Conservation (phyloP, 2,113 vertebrate genomes). For the Phoxinus phoxinus region DNA sequence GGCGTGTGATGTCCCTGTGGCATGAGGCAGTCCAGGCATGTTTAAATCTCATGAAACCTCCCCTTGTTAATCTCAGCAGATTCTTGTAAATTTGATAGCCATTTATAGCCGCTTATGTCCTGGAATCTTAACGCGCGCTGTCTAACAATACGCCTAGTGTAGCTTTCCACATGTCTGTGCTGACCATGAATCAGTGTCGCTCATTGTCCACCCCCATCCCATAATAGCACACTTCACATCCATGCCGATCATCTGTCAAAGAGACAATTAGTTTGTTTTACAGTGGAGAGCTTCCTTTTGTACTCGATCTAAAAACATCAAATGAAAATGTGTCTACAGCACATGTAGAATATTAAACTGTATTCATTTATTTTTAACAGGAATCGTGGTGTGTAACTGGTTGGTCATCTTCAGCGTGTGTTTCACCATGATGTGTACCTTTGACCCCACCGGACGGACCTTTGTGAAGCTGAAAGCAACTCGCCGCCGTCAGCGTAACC, state of each 20-base stretch:
- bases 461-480: constrained; percentile 97
- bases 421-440: constrained; percentile 96
- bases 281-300: neutral
- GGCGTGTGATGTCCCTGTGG: neutral
- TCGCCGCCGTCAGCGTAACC: constrained; percentile 92
- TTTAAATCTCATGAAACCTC: constrained; percentile 1
- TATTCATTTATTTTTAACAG: constrained; percentile 67
- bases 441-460: constrained; percentile 95
- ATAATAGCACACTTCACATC: constrained; percentile 41
- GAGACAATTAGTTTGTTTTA: neutral
- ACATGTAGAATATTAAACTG: neutral
- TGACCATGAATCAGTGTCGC: constrained; percentile 33
- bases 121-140: neutral
- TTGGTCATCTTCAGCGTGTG: constrained; percentile 97
- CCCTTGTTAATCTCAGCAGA: constrained; percentile 3
- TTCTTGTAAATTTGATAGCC: neutral
- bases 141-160: constrained; percentile 18
- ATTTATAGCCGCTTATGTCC: constrained; percentile 11
- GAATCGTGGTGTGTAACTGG: constrained; percentile 98
- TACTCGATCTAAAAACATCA: neutral
- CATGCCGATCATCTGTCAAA: constrained; percentile 8
- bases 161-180: constrained; percentile 16
- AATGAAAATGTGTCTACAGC: neutral
- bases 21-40: constrained; percentile 9
- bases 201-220: constrained; percentile 38